Percentiles rank a stretch among this genome's conserved stretches.
phyloP scores from a whole-genome alignment of 2,888 invertebrate genomes.

The Diarsia rubi region DNA sequence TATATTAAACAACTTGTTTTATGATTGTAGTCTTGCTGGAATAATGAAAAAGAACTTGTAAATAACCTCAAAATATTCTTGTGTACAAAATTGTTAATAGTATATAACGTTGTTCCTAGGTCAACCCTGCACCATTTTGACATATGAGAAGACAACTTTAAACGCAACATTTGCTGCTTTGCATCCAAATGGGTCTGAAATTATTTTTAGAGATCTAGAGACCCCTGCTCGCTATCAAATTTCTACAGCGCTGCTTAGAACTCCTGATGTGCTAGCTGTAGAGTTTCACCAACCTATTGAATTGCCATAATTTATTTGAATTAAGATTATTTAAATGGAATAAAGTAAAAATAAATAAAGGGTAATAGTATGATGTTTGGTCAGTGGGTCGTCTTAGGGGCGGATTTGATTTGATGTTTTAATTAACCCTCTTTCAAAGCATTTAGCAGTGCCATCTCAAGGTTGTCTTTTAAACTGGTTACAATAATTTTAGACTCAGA shows the following conservation, averaged over 20 bases:
- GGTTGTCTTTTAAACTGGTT: background rate
- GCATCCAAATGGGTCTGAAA: conserved; percentile 81
- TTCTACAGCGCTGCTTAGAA: conserved; percentile 79
- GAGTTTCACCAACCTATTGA: conserved; percentile 75
- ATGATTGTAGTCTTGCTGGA: background rate
- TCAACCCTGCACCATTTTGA: conserved; percentile 79
- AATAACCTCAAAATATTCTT: background rate
- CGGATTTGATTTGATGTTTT: no score
- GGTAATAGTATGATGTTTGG: background rate
- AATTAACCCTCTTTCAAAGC: background rate
- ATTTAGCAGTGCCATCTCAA: background rate
- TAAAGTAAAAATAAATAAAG: background rate
- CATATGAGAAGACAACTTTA: conserved; percentile 81
- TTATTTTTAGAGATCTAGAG: conserved; percentile 78
- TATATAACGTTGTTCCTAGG: conserved; percentile 71
- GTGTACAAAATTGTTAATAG: background rate
- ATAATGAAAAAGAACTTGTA: background rate
- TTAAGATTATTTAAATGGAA: conserved; percentile 3
- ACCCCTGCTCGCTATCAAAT: conserved; percentile 80
- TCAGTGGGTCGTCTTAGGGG: no score
- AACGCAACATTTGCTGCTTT: conserved; percentile 80
- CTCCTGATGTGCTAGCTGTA: conserved; percentile 81
- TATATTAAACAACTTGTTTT: background rate
- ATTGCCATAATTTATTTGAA: conserved; percentile 39
- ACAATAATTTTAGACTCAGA: background rate